Evolutionary conservation across 2,113 vertebrate species (phyloP).

Genomic region (Ariopsis seemanni): DNA sequence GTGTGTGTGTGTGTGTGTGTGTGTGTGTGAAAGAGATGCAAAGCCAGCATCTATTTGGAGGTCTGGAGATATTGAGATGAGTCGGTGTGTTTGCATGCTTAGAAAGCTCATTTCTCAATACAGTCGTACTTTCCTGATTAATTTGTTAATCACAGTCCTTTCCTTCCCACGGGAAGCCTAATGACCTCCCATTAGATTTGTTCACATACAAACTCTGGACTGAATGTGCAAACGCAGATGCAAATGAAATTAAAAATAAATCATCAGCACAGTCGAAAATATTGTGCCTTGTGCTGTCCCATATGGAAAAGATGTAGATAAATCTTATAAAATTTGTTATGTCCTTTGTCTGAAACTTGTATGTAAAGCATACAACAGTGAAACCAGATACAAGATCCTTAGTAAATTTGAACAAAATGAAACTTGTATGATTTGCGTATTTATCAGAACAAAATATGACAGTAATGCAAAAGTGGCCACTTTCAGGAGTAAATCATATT

Average conservation of each 20-base stretch:
- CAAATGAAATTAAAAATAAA: conserved; percentile 11
- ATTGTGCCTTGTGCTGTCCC: neutral
- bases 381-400: too few relatives aligned
- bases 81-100: neutral
- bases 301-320: too few relatives aligned
- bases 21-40: neutral
- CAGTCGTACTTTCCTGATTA: neutral
- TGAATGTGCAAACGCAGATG: neutral
- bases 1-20: too few relatives aligned
- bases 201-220: neutral
- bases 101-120: conserved; percentile 5
- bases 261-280: neutral
- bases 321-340: too few relatives aligned
- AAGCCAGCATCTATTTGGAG: neutral
- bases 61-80: neutral
- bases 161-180: conserved; percentile 5
- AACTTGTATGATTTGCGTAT: too few relatives aligned
- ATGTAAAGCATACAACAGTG: too few relatives aligned
- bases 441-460: too few relatives aligned
- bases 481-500: too few relatives aligned
- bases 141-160: conserved; percentile 12
- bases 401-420: too few relatives aligned
- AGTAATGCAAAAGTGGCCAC: too few relatives aligned
- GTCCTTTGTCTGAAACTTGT: too few relatives aligned
- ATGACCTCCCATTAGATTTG: conserved; percentile 27